Evolutionary conservation across 2,888 invertebrate species (phyloP).

Genomic region (Scaptomyza flava): DNA sequence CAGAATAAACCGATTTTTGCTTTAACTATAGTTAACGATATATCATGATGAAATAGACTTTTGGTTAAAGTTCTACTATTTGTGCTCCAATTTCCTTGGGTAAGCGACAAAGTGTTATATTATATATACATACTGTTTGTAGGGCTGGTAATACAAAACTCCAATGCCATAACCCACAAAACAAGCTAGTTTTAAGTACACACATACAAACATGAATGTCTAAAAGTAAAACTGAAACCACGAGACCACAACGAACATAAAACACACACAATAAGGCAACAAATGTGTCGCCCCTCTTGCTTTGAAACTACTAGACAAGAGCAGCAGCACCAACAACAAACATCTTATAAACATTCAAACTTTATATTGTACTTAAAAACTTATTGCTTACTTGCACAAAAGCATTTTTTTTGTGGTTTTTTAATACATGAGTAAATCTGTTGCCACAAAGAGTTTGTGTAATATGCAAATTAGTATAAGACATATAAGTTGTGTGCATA

Average conservation of each 20-base stretch:
- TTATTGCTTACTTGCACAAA: constrained; percentile 30
- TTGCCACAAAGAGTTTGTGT: constrained; percentile 28
- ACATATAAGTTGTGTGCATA: not conserved
- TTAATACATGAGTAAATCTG: constrained; percentile 50
- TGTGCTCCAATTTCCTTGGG: constrained; percentile 10
- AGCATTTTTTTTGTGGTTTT: constrained; percentile 40
- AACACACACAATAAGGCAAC: constrained; percentile 33
- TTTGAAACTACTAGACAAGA: constrained; percentile 20
- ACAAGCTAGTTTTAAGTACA: constrained; percentile 15
- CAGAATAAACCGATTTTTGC: too few species aligned
- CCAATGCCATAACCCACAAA: constrained; percentile 59
- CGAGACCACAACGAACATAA: constrained; percentile 65
- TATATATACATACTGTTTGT: not conserved
- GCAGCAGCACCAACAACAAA: constrained; percentile 12
- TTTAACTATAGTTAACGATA: too few species aligned
- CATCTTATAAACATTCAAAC: constrained; percentile 20
- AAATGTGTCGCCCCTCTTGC: constrained; percentile 41
- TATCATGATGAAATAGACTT: too few species aligned
- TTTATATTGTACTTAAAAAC: constrained; percentile 35
- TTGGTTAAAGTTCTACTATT: constrained; percentile 2
- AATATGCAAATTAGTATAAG: constrained; percentile 45
- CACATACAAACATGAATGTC: too few species aligned
- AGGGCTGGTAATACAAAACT: constrained; percentile 56
- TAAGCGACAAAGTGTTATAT: not conserved
- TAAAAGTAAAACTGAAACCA: constrained; percentile 63